Evolutionary conservation across 2,113 vertebrate genomes (phyloP).

Genomic region (Anolis sagrei): DNA sequence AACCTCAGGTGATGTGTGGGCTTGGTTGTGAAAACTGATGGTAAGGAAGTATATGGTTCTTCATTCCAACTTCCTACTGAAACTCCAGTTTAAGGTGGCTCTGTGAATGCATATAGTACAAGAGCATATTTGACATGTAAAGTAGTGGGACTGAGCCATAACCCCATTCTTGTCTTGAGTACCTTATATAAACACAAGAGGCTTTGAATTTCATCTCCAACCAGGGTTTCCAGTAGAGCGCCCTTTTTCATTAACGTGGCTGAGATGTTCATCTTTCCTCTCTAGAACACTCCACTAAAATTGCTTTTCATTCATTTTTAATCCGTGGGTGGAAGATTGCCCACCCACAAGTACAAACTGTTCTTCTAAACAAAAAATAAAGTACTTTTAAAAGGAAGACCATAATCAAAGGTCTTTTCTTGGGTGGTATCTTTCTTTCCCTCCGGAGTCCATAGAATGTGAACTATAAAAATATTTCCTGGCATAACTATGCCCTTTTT

Average conservation of each 20-base stretch:
- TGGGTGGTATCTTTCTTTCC: not conserved
- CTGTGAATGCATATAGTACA: not conserved
- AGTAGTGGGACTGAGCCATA: not conserved
- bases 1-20: not conserved
- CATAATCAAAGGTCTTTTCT: not conserved
- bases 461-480: not conserved
- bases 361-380: constrained; percentile 22
- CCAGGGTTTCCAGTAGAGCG: not conserved
- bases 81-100: not conserved
- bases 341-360: not conserved
- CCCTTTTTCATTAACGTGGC: not conserved
- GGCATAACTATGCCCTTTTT: not conserved
- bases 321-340: constrained; percentile 13
- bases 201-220: constrained; percentile 9
- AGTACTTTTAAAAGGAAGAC: not conserved
- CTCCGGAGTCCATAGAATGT: constrained; percentile 13
- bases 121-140: not conserved
- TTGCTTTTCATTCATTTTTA: not conserved
- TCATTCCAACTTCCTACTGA: not conserved
- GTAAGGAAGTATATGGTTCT: not conserved
- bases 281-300: not conserved
- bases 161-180: not conserved
- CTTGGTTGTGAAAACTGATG: not conserved
- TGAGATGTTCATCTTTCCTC: not conserved
- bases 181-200: not conserved